phyloP scores from a whole-genome alignment of 2,113 vertebrate species.

The Centrocercus urophasianus region DNA sequence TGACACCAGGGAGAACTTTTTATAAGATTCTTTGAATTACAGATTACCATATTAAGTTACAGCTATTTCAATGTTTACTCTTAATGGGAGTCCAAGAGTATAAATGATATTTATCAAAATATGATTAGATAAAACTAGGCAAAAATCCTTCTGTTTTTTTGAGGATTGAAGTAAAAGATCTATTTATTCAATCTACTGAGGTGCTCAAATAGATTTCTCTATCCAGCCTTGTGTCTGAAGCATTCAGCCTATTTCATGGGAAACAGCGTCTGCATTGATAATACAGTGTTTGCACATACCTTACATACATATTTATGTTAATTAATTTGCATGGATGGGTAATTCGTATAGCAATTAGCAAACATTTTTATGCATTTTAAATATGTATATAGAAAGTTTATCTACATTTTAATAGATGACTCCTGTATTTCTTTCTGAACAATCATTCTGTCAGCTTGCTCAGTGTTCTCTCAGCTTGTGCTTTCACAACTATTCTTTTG shows the following conservation, averaged over 20 bases:
- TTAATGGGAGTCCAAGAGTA: conserved; percentile 1
- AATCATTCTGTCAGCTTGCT: not conserved
- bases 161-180: not conserved
- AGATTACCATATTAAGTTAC: not conserved
- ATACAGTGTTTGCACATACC: not conserved
- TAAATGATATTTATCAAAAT: conserved; percentile 40
- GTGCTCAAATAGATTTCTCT: not conserved
- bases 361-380: not conserved
- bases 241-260: not conserved
- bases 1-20: conserved; percentile 4
- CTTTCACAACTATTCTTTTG: not conserved
- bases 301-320: not conserved
- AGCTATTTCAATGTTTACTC: not conserved
- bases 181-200: not conserved
- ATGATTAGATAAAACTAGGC: not conserved
- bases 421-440: not conserved
- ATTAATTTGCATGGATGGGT: not conserved
- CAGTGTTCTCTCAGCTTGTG: not conserved
- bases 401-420: not conserved
- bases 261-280: not conserved
- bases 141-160: not conserved
- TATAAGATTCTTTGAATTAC: conserved; percentile 25
- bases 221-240: not conserved
- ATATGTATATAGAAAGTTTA: not conserved
- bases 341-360: not conserved